Conservation (phyloP, 2,113 vertebrate species). For the Labeo rohita region DNA sequence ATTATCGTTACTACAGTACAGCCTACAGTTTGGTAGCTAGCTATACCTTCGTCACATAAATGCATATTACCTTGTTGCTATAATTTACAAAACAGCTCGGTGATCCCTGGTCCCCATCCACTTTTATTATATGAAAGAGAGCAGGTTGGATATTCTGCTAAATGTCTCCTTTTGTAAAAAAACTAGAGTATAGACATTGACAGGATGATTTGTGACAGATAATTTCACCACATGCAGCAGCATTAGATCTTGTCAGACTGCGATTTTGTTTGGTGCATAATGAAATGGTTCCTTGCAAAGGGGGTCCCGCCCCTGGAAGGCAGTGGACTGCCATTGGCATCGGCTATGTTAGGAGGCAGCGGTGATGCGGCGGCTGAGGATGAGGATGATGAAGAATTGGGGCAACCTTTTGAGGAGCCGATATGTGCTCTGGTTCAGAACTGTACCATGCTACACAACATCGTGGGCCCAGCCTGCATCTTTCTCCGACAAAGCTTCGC, state of each 20-base stretch:
- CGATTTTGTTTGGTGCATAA: constrained; percentile 28
- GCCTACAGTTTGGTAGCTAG: too few relatives aligned
- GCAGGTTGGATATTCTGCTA: neutral
- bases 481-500: constrained; percentile 78
- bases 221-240: neutral
- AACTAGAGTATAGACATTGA: neutral
- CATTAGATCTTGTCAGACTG: neutral
- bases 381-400: constrained; percentile 70
- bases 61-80: too few relatives aligned
- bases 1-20: too few relatives aligned
- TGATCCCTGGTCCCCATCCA: neutral
- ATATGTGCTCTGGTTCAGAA: constrained; percentile 77
- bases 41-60: too few relatives aligned
- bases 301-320: constrained; percentile 59
- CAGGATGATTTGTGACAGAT: neutral
- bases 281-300: constrained; percentile 66
- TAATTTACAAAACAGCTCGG: too few relatives aligned
- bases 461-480: constrained; percentile 80
- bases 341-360: constrained; percentile 61
- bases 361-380: constrained; percentile 63
- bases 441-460: constrained; percentile 78
- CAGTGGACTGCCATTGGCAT: constrained; percentile 60
- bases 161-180: neutral
- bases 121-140: neutral
- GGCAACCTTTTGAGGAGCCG: constrained; percentile 69